Base-by-base conservation (phyloP, 2,888 invertebrate species). In the Gymnocheta viridis region DNA sequence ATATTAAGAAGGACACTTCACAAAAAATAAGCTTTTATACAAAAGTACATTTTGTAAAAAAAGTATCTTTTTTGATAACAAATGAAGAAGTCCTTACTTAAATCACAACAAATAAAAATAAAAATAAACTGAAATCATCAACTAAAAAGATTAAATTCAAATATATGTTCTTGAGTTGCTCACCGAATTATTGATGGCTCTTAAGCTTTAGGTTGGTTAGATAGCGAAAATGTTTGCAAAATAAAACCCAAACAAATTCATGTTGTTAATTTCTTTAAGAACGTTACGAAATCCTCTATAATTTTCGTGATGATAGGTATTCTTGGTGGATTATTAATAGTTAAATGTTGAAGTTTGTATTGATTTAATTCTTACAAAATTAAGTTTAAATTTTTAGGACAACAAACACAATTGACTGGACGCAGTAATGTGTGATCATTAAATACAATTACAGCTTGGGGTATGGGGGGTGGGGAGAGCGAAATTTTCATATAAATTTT, bases 111-210 rank as follows among this genome's bases (percentile, higher is more conserved):
- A 22, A 49, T 9, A 38, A 41, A 51, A 51, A 69, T 44, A 22
- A 38, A 62, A 54, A 56, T 22, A 69, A 19, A 49, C 27, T 56
- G 22, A 38, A 19, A 60, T 29, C 5, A 22, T 62, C 76, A 41
- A 14, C 38, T 27, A 17, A n/a, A 35, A 66, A 64, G 3, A 49
- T 22, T 32, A 67, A 24, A 41, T n/a, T 32, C 4, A 41, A 22
- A 54, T 19, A 62, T 72, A 27, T 44, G 14, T 38, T 44, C 32
- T 14, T 14, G 64, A 51, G 66, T 54, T 73, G 35, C 84, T 84
- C 77, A 84, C 84, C 84, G 24, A 76, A 47, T 83, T 41, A 32
- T 62, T 29, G 44, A 77, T 62, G 72, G 67, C 60, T 47, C 72
- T 77, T 69, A 49, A 72, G 62, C 22, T 72, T 66, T 14, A 58